These are phyloP conservation scores for Drosophila sp. DNA, from an alignment of 1,140 invertebrate species.

Conservation along the genomic window DNA sequence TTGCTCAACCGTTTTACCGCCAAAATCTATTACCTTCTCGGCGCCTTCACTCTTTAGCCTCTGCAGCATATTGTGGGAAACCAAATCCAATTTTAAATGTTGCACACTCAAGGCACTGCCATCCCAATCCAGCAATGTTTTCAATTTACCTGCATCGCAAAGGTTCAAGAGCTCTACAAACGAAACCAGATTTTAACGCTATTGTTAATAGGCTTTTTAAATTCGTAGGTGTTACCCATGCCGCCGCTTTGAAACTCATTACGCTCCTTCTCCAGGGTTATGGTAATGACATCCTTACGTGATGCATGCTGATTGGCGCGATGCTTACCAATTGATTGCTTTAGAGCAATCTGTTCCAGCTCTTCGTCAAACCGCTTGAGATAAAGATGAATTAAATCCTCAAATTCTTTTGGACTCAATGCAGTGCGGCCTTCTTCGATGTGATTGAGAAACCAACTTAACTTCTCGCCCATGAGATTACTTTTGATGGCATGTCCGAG, in stretches of 20 bases:
- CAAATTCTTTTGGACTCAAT: constrained; percentile 85
- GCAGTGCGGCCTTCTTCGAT: constrained; percentile 84
- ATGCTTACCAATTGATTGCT: constrained; percentile 89
- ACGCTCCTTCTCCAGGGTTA: constrained; percentile 87
- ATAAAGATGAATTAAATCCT: constrained; percentile 85
- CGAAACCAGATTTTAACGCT: not conserved
- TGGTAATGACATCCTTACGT: constrained; percentile 89
- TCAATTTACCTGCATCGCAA: constrained; percentile 73
- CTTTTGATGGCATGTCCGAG: constrained; percentile 87
- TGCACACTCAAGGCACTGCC: constrained; percentile 79
- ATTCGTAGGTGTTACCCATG: constrained; percentile 84
- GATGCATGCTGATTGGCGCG: constrained; percentile 88
- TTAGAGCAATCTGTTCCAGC: constrained; percentile 89
- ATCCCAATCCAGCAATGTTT: constrained; percentile 76
- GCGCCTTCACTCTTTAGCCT: constrained; percentile 44
- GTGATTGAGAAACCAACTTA: constrained; percentile 88
- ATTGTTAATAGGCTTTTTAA: too few relatives aligned
- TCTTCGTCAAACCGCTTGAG: constrained; percentile 89
- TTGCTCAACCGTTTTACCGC: constrained; percentile 15
- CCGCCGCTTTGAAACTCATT: constrained; percentile 90
- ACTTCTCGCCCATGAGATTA: constrained; percentile 88
- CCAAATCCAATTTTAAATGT: constrained; percentile 78
- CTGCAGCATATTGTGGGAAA: constrained; percentile 72
- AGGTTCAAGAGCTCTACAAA: constrained; percentile 80
- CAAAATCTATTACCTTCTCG: not conserved